These are phyloP conservation scores for Hybos culiciformis DNA, from an alignment of 2,888 invertebrate genomes.

Conservation along the genomic window DNA sequence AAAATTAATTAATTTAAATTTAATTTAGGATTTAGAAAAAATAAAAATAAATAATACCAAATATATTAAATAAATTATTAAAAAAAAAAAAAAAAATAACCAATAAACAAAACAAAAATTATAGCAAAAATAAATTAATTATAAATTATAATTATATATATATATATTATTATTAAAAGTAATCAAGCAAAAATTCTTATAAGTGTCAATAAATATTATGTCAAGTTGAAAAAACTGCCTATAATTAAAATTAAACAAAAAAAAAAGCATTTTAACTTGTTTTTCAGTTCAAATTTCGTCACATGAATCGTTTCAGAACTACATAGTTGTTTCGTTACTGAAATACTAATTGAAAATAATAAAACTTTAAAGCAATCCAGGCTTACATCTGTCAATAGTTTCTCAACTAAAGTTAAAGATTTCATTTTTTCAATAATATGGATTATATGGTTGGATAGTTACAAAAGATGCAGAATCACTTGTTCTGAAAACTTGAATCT, in stretches of 20 bases:
- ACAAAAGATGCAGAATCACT: too few species aligned
- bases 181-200: background rate
- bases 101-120: background rate
- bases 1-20: conserved; percentile 3
- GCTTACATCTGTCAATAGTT: too few species aligned
- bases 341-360: too few species aligned
- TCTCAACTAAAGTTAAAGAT: too few species aligned
- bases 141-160: background rate
- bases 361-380: too few species aligned
- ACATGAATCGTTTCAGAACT: too few species aligned
- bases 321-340: too few species aligned
- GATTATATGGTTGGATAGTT: too few species aligned
- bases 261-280: background rate
- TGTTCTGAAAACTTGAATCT: too few species aligned
- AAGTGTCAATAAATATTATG: conserved; percentile 2
- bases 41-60: background rate
- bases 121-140: background rate
- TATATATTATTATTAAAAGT: background rate
- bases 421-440: too few species aligned
- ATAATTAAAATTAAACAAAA: background rate
- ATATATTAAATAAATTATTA: background rate
- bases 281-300: too few species aligned
- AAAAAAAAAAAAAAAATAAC: background rate
- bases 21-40: background rate
- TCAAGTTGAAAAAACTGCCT: conserved; percentile 1